Base-by-base conservation (phyloP, 2,113 vertebrate genomes). In the Dromas ardeola region DNA sequence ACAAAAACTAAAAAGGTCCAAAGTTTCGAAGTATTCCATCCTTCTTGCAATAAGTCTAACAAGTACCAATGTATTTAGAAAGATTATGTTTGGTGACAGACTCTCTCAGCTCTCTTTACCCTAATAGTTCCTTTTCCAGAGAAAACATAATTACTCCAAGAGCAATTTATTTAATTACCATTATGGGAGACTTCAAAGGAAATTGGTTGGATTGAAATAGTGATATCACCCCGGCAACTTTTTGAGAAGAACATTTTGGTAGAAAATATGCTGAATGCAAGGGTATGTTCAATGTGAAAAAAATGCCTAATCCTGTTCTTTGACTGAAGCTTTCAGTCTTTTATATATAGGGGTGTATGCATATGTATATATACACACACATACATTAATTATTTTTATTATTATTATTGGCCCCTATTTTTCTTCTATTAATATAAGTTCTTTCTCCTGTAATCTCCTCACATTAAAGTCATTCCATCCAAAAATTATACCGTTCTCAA, bases 151-250 rank as follows among this genome's bases (percentile, higher is more conserved):
- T 90, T 86, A 66, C 29, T 93, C 32, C 55, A 50, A 93, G 59
- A 95, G 67, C 90, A 93, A 94, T 95, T 93, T 88, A 77, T 95
- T 96, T 95, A 93, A 96, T 96, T 96, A 82, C 45, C 34, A 42
- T 77, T 93, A 85, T 55, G 79, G 76, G 67, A 94, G 79, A 93
- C 79, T 94, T 97, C 81, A 96, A 82, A 88, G 87, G 66, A 88
- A 94, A 88, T 86, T 73, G 62, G 50, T 92, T 95, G 81, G 25
- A 91, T 82, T 92, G 81, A 94, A 92, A 79, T 83, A 92, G 77
- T 63, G 58, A 61, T 77, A 90, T 81, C 58, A 94, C 50, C 67
- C 50, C 8, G 7, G 50, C 58, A 96, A 86, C 79, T 88, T 88
- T 88, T 73, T 66, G 30, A 66, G 73, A 90, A 70, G 38, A 93